Evolutionary conservation across 1,140 invertebrate species (phyloP).

Genomic region (Drosophila mauritiana): DNA sequence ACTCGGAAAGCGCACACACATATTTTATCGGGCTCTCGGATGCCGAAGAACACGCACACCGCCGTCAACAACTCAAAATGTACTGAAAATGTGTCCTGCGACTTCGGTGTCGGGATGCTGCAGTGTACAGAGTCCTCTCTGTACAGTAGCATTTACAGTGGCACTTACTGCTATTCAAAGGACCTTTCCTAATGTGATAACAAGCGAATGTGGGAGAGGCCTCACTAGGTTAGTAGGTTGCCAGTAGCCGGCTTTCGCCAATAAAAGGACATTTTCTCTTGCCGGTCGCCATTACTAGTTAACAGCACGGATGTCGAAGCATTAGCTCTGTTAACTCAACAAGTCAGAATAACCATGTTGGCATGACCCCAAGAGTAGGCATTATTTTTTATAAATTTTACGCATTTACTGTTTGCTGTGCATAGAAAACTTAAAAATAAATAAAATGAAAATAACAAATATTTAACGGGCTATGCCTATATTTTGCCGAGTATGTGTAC

Average conservation of each 20-base stretch:
- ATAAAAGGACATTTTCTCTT: constrained; percentile 63
- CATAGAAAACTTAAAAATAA: too few species aligned
- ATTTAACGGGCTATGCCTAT: too few species aligned
- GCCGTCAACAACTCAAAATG: constrained; percentile 77
- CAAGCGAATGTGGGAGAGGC: background rate
- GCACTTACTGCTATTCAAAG: constrained; percentile 41
- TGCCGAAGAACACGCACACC: constrained; percentile 67
- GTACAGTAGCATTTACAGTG: constrained; percentile 39
- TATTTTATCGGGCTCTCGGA: constrained; percentile 27
- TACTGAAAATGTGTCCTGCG: constrained; percentile 55
- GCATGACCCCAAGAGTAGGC: background rate
- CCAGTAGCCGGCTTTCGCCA: constrained; percentile 30
- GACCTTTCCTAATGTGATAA: constrained; percentile 48
- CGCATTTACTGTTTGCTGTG: too few species aligned
- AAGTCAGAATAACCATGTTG: constrained; percentile 12
- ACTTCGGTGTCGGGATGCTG: constrained; percentile 39
- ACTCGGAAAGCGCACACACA: constrained; percentile 31
- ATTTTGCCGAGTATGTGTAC: too few species aligned
- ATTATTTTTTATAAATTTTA: background rate
- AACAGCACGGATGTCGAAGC: background rate
- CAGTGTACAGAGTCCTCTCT: constrained; percentile 21
- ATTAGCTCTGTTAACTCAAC: constrained; percentile 43
- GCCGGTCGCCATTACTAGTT: constrained; percentile 14
- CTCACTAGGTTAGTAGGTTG: constrained; percentile 80
- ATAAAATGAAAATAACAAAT: too few species aligned